phyloP scores from a whole-genome alignment of 1,140 invertebrate species.

The Brachionus rubens region DNA sequence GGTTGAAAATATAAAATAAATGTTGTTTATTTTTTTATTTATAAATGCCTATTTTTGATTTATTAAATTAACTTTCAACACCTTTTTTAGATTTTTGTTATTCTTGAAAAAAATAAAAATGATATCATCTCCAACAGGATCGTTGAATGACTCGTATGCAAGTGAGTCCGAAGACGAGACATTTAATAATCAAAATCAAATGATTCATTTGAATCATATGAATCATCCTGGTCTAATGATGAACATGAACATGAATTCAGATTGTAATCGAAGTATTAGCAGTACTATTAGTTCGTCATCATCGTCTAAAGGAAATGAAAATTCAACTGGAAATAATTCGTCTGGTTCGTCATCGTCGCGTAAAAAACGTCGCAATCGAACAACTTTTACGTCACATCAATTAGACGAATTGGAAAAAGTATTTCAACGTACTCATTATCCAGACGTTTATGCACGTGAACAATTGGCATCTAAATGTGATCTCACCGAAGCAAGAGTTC shows the following conservation, averaged over 20 bases:
- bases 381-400: slow-evolving; percentile 92
- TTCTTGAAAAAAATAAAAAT: slow-evolving; percentile 2
- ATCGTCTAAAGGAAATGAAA: slow-evolving; percentile 13
- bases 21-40: no score
- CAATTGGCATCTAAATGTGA: slow-evolving; percentile 70
- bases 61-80: not conserved
- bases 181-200: not conserved
- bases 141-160: slow-evolving; percentile 10
- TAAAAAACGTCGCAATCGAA: slow-evolving; percentile 62
- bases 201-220: slow-evolving; percentile 20
- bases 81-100: not conserved
- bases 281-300: slow-evolving; percentile 8
- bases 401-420: slow-evolving; percentile 87
- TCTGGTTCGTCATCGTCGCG: not conserved
- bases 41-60: not conserved
- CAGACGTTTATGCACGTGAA: slow-evolving; percentile 90
- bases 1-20: not conserved
- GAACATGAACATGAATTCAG: slow-evolving; percentile 21
- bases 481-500: slow-evolving; percentile 59
- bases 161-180: slow-evolving; percentile 33
- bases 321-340: not conserved
- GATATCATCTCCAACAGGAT: slow-evolving; percentile 37
- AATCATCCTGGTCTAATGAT: slow-evolving; percentile 24
- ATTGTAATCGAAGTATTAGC: slow-evolving; percentile 38
- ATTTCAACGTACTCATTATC: slow-evolving; percentile 89